Percentiles rank a stretch among this genome's conserved stretches.
Conservation (phyloP, 1,140 invertebrate species). For the Trachymyrmex cornetzi region DNA sequence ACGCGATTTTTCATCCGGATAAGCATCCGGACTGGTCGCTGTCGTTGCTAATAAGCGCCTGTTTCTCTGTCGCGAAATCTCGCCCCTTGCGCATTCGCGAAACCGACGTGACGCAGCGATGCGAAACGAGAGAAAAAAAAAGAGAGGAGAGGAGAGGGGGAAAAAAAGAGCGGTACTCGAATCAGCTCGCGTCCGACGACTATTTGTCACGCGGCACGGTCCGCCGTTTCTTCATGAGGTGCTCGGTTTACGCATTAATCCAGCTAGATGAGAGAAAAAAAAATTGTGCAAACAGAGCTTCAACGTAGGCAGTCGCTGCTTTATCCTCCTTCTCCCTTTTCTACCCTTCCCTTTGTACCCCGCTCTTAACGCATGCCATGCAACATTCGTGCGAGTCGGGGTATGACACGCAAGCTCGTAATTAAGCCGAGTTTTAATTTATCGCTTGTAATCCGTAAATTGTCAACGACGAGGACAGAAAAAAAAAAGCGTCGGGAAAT, state of each 20-base stretch:
- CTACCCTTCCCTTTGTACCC: conserved; percentile 15
- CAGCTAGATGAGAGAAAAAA: conserved; percentile 67
- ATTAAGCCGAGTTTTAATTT: conserved; percentile 63
- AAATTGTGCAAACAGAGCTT: conserved; percentile 68
- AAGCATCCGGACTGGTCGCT: conserved; percentile 46
- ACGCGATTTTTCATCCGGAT: conserved; percentile 56
- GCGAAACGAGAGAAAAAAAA: conserved; percentile 22
- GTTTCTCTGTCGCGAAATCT: conserved; percentile 55
- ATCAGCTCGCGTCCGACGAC: conserved; percentile 59
- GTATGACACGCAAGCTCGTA: conserved; percentile 59
- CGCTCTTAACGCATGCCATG: conserved; percentile 45
- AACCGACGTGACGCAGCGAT: conserved; percentile 28
- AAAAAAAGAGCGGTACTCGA: conserved; percentile 56
- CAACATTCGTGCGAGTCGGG: conserved; percentile 44
- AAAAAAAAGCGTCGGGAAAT: conserved; percentile 31
- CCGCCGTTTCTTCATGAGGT: conserved; percentile 67
- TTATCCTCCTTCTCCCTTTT: conserved; percentile 45
- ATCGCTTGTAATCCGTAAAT: conserved; percentile 56
- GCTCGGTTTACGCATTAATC: conserved; percentile 74
- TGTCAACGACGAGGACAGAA: conserved; percentile 36
- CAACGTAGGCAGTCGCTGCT: conserved; percentile 52
- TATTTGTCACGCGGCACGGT: conserved; percentile 69
- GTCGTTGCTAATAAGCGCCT: conserved; percentile 49
- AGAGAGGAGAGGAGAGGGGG: background rate
- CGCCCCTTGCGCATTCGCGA: conserved; percentile 20